These are phyloP conservation scores for Cinclus mexicanus DNA, from an alignment of 2,113 vertebrate genomes.

Conservation along the genomic window DNA sequence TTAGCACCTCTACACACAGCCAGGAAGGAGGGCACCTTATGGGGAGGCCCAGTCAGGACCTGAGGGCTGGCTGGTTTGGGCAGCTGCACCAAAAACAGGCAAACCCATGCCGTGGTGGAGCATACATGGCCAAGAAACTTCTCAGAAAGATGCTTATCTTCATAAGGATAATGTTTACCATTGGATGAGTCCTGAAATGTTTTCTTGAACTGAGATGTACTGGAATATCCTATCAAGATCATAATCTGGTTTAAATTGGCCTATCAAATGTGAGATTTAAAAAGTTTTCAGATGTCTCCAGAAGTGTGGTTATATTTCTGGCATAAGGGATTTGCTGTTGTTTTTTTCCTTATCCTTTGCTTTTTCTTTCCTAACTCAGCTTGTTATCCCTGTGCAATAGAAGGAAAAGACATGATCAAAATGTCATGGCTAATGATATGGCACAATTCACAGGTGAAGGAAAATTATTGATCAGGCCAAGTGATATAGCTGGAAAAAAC, in stretches of 20 bases:
- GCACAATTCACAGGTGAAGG: background rate
- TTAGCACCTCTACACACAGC: background rate
- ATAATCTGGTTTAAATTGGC: background rate
- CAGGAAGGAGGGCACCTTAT: background rate
- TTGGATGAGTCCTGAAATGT: background rate
- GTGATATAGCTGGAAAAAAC: background rate
- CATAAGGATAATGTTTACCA: background rate
- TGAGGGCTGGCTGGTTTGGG: background rate
- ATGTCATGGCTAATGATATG: background rate
- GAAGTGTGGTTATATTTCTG: background rate
- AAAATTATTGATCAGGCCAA: slow-evolving; percentile 4
- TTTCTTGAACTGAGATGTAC: background rate
- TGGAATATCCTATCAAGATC: background rate
- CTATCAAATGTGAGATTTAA: background rate
- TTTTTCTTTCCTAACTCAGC: background rate
- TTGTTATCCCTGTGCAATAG: background rate
- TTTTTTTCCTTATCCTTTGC: background rate
- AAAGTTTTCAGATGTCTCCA: background rate
- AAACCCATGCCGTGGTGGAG: background rate
- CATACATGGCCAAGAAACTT: background rate
- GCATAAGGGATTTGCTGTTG: background rate
- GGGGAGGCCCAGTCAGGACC: background rate
- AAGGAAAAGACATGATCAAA: background rate
- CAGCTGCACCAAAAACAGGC: background rate
- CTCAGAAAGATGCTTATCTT: background rate